Evolutionary conservation across 2,797 vertebrate genomes (phyloP), one percentile per base, ranked within the genome.

Genomic region (Coracias cyanogaster): DNA sequence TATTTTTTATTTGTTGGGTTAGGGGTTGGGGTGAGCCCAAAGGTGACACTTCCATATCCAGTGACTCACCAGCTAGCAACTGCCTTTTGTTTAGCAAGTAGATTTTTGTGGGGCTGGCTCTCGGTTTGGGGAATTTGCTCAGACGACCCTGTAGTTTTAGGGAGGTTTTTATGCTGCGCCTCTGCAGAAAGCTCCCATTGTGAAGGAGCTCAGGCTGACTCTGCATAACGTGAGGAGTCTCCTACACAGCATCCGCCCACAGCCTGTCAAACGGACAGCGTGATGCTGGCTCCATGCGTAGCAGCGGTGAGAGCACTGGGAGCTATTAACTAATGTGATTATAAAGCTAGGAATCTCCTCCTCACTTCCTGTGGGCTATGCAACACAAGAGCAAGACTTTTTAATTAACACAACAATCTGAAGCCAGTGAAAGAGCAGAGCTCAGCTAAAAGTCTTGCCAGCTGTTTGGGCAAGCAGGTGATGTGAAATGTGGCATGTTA

Each of bases 181-280:
- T 77, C 46, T 55, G 70, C 64, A 94, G 93, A 96, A 95, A 82
- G 88, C 74, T 93, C 39, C 60, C 67, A 64, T 94, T 97, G 94
- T 92, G 90, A 82, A 86, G 92, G 81, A 86, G 81, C 82, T 87
- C 0, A 0, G 76, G 91, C 94, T 96, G 96, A 93, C 79, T n/a
- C 72, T 91, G 91, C 96, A 96, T n/a, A 91, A 85, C 2, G 8
- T 51, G 88, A 70, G 0, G 29, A 67, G 66, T 79, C 93, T 97
- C 92, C 92, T 72, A 65, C 91, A 6, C 92, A 77, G 89, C 77
- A 61, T 72, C 94, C 93, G 97, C 96, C 96, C 93, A 82, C 90
- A 65, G 88, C 41, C 80, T 74, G 84, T 93, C 81, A 89, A 57
- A 39, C 54, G 3, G 1, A 80, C 79, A 71, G 86, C 18, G 12